These are phyloP conservation scores for Drosophila pseudotalamancana DNA, from an alignment of 2,888 invertebrate species.

Conservation along the genomic window DNA sequence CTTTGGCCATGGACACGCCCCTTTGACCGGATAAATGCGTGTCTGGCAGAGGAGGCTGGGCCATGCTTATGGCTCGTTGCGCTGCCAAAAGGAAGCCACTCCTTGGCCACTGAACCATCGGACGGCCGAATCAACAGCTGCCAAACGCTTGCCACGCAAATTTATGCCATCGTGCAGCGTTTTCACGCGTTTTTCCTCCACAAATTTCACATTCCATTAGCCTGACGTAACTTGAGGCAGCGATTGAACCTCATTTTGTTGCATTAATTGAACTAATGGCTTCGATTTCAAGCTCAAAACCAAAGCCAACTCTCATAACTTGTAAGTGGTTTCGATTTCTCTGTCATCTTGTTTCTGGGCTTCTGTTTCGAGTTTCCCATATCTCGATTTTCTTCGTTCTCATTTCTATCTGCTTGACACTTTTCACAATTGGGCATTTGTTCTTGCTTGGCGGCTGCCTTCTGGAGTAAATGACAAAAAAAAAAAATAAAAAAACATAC, in stretches of 20 bases:
- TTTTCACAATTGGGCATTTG: conserved; percentile 42
- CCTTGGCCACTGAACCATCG: conserved; percentile 64
- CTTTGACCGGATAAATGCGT: conserved; percentile 65
- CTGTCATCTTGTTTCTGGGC: conserved; percentile 11
- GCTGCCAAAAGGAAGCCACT: conserved; percentile 5
- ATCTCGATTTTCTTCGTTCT: neutral
- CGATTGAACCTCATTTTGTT: neutral
- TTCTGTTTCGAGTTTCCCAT: conserved; percentile 7
- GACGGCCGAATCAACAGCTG: conserved; percentile 71
- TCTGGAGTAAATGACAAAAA: conserved; percentile 28
- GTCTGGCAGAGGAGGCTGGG: conserved; percentile 36
- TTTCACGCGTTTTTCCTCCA: conserved; percentile 71
- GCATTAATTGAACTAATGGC: conserved; percentile 31
- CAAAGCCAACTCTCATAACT: conserved; percentile 25
- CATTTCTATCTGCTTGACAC: conserved; percentile 20
- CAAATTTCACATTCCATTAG: conserved; percentile 72
- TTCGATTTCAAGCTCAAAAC: conserved; percentile 18
- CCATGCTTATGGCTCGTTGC: conserved; percentile 19
- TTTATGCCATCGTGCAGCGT: conserved; percentile 47
- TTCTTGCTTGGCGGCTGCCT: conserved; percentile 18
- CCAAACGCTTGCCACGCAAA: conserved; percentile 65
- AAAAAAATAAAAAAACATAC: conserved; percentile 9
- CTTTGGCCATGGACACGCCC: conserved; percentile 55
- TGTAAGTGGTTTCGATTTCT: conserved; percentile 14
- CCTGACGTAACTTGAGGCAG: conserved; percentile 21